Base-by-base conservation (phyloP, 1,140 invertebrate species). In the Stegodyphus mimosarum region DNA sequence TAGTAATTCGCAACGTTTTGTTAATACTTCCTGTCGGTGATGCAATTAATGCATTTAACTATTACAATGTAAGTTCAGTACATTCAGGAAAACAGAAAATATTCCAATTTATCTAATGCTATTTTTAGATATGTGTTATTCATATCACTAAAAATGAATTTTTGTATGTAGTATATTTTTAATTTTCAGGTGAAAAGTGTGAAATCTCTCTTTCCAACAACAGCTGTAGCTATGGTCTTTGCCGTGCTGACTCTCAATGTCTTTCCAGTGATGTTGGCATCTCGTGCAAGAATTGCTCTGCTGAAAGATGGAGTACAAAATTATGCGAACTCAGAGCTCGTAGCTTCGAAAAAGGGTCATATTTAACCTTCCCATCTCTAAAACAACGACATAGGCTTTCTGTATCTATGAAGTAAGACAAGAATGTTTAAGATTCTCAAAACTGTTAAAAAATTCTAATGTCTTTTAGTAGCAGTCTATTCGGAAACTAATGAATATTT, bases 291-390 rank as follows among this genome's bases (percentile, higher is more conserved):
- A 95, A 94, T 5, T 97, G 96, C 88, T 91, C 92, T 7, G 86
- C 92, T 9, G 92, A 93, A 85, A 6, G n/a, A 11, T 86, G 85
- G 85, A 70, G 48, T 13, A 49, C 71, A 13, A 7, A 75, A 49
- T 72, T 95, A 17, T 99, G 97, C 90, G 94, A 97, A 89, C 90
- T 98, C 50, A 93, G 93, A 80, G 94, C 96, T 0, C 91, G 97
- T 7, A 96, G 95, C 88, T 99, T 99, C 88, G 93, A 93, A 0
- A 92, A 93, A 9, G 94, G 95, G 5, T 96, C 96, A 0, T 99
- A 97, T 89, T 91, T 99, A 0, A 98, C 96, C 0, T 98, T 98
- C 88, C 95, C 96, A 0, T 95, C 96, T 0, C 89, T 99, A 3
- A 95, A 94, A 89, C 94, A 96, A 88, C 91, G 97, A 5, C 94